These are phyloP conservation scores for Melopsittacus undulatus DNA, from an alignment of 2,797 vertebrate species.

Conservation along the genomic window DNA sequence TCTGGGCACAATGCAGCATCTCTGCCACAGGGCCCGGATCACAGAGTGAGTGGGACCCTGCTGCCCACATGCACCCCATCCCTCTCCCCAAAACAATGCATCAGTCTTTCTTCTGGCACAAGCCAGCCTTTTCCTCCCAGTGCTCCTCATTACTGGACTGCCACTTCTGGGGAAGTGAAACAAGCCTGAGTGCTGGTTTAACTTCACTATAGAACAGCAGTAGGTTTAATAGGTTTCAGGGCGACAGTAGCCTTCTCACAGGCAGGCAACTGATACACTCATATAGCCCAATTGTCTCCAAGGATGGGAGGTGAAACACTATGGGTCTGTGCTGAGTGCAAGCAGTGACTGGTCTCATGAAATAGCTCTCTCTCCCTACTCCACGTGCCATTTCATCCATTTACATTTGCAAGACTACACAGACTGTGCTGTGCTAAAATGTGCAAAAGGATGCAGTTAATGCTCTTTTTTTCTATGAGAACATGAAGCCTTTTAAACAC, in stretches of 20 bases:
- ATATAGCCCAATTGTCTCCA: rapidly evolving
- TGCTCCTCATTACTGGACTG: background rate
- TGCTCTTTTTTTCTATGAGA: background rate
- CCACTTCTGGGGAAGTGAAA: background rate
- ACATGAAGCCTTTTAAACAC: background rate
- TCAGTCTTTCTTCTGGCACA: background rate
- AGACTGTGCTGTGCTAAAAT: background rate
- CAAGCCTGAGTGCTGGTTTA: background rate
- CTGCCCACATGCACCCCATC: background rate
- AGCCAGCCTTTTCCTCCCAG: background rate
- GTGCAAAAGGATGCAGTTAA: background rate
- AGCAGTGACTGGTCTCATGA: rapidly evolving
- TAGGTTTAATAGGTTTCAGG: rapidly evolving
- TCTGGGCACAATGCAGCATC: background rate
- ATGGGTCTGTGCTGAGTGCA: rapidly evolving
- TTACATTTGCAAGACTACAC: background rate
- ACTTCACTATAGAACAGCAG: rapidly evolving
- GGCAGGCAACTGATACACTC: background rate
- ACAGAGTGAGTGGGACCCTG: rapidly evolving
- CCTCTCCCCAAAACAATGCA: background rate
- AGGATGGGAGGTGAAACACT: background rate
- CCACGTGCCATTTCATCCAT: rapidly evolving
- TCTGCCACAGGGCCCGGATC: rapidly evolving
- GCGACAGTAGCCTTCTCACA: background rate
- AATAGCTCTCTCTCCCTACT: background rate